Conservation (phyloP, 1,140 invertebrate genomes). For the Pachyrhynchus sulphureomaculatus region DNA sequence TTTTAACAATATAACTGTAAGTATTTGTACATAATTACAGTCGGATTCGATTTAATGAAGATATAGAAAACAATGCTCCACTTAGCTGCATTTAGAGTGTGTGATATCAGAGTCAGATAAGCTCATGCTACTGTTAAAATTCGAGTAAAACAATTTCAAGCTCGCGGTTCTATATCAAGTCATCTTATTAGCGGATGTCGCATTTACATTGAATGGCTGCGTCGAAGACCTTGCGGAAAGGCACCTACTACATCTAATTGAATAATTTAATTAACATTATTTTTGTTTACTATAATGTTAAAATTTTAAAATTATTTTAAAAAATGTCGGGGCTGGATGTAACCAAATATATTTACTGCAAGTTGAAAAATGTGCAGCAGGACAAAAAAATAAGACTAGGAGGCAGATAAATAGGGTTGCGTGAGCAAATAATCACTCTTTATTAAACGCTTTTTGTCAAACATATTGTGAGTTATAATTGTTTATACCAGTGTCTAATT, state of each 20-base stretch:
- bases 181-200: slow-evolving; percentile 49
- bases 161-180: slow-evolving; percentile 20
- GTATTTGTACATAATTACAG: slow-evolving; percentile 7
- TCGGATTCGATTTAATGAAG: not conserved
- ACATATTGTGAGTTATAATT: too few species aligned
- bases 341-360: too few species aligned
- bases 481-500: too few species aligned
- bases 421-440: too few species aligned
- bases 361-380: too few species aligned
- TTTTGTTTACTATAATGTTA: slow-evolving; percentile 10
- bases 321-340: too few species aligned
- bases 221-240: slow-evolving; percentile 33
- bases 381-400: too few species aligned
- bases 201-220: slow-evolving; percentile 49
- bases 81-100: slow-evolving; percentile 21
- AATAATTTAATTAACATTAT: slow-evolving; percentile 44
- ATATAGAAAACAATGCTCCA: slow-evolving; percentile 32
- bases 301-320: too few species aligned
- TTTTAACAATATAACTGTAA: not conserved
- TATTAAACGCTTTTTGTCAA: too few species aligned
- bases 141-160: slow-evolving; percentile 22
- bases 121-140: slow-evolving; percentile 28
- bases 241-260: slow-evolving; percentile 38
- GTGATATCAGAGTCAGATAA: slow-evolving; percentile 31
- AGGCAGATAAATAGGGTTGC: too few species aligned